A percentile compares a stretch with the other conserved stretches of the same genome.
These are phyloP conservation scores for western clawed frog (Xenopus tropicalis) DNA, from an alignment of 2,113 vertebrate genomes.

Conservation along the genomic window DNA sequence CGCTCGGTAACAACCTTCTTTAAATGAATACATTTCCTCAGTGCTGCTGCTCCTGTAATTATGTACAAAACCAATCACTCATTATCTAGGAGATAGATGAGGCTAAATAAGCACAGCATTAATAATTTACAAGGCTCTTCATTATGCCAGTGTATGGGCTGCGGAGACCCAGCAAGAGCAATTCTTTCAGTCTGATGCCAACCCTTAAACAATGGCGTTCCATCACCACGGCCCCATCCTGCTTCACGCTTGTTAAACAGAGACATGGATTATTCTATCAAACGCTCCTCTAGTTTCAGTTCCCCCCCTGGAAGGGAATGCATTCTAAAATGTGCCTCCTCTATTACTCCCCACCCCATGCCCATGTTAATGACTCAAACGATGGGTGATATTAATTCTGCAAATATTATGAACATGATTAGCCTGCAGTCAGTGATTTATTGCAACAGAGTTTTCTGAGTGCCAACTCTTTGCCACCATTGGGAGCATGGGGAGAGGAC, in stretches of 20 bases:
- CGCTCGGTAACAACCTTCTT: constrained; percentile 62
- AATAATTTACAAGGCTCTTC: constrained; percentile 99
- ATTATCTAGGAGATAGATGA: constrained; percentile 99
- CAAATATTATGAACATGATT: constrained; percentile 96
- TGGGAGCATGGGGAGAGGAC: neutral
- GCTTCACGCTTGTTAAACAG: constrained; percentile 99
- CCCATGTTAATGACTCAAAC: constrained; percentile 85
- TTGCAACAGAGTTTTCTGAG: constrained; percentile 75
- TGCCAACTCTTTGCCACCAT: constrained; percentile 67
- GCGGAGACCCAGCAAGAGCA: constrained; percentile 80
- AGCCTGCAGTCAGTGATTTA: constrained; percentile 90
- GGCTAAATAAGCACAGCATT: constrained; percentile 99
- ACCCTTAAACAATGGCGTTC: constrained; percentile 93
- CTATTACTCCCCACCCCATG: constrained; percentile 8
- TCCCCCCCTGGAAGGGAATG: constrained; percentile 71
- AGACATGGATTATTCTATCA: constrained; percentile 98
- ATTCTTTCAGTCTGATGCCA: constrained; percentile 95
- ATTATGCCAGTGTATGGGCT: constrained; percentile 98
- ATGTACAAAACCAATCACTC: constrained; percentile 97
- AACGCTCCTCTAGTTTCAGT: constrained; percentile 88
- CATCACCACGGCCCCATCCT: constrained; percentile 86
- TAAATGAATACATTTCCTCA: constrained; percentile 79
- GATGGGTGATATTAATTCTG: constrained; percentile 86
- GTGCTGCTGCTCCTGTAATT: constrained; percentile 97
- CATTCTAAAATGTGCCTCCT: constrained; percentile 74